Evolutionary conservation across 2,888 invertebrate species (phyloP).

Genomic region (Gasteruption jaculator): DNA sequence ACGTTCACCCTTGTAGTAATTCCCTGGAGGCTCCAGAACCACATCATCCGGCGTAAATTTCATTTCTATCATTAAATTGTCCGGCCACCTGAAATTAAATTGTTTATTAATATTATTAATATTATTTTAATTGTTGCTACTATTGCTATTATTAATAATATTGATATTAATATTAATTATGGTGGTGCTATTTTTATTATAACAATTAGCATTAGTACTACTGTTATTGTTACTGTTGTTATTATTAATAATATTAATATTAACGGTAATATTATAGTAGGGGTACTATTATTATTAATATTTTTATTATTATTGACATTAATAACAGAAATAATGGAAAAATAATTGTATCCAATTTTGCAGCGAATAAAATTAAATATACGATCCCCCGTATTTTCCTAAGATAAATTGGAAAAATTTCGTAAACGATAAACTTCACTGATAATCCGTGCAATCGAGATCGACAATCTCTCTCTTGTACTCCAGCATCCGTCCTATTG

Average conservation of each 20-base stretch:
- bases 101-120: no score
- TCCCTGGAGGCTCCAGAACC: conserved; percentile 62
- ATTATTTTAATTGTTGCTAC: no score
- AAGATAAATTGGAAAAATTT: background rate
- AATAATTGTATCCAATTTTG: no score
- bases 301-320: conserved; percentile 2
- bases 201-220: no score
- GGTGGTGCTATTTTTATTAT: no score
- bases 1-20: conserved; percentile 61
- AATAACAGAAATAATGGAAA: conserved; percentile 1
- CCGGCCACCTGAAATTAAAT: conserved; percentile 69
- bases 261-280: no score
- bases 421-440: conserved; percentile 25
- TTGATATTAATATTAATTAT: no score
- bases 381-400: background rate
- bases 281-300: no score
- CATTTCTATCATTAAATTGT: conserved; percentile 66
- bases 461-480: conserved; percentile 57
- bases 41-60: conserved; percentile 66
- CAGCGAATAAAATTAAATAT: background rate
- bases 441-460: conserved; percentile 57
- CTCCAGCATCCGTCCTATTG: conserved; percentile 59
- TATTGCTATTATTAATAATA: no score
- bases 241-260: no score
- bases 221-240: no score